Base-by-base conservation (phyloP, 2,888 invertebrate species). In the Melangyna quadrimaculata region DNA sequence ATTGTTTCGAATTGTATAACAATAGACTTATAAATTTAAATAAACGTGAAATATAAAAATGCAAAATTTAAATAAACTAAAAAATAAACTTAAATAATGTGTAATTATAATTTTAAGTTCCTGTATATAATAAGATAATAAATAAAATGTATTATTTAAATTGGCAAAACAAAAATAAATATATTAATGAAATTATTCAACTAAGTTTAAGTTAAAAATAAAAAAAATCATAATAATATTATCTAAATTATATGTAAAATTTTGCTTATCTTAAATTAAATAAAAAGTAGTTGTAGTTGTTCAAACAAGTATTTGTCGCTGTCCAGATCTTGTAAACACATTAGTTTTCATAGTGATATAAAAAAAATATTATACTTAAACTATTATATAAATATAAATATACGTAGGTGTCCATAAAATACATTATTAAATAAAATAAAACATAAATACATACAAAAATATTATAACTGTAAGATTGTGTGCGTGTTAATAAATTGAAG, bases 91-190 rank as follows among this genome's bases (percentile, higher is more conserved):
- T 78, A 82, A 78, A 80, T 75, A 82, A 79, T 80, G 88, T 91
- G 89, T 89, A 89, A 89, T 88, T 91, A 90, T 89, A 88, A 89
- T 83, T 88, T 89, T 91, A 90, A 91, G 91, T 91, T 91, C 90
- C 91, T 91, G 91, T 91, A 91, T 88, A 91, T 91, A 91, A 88
- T 90, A 90, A 91, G 89, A 70, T 87, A 73, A 87, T 78, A 69
- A 77, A 79, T 27, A 51, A 70, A 61, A 24, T 78, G 81, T 82
- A 82, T 61, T 72, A 79, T 82, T 78, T 77, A 63, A 43, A 79
- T 83, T 73, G 75, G 63, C 63, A 59, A 51, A 78, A 73, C 53
- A 51, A 51, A 48, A 65, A 45, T 10, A 40, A 40, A 12, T 51
- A 63, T 73, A 82, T n/a, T n/a, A 73, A 72, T 55, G 43, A 69